These are phyloP conservation scores for Argyresthia goedartella DNA, from an alignment of 2,888 invertebrate genomes.

Conservation along the genomic window DNA sequence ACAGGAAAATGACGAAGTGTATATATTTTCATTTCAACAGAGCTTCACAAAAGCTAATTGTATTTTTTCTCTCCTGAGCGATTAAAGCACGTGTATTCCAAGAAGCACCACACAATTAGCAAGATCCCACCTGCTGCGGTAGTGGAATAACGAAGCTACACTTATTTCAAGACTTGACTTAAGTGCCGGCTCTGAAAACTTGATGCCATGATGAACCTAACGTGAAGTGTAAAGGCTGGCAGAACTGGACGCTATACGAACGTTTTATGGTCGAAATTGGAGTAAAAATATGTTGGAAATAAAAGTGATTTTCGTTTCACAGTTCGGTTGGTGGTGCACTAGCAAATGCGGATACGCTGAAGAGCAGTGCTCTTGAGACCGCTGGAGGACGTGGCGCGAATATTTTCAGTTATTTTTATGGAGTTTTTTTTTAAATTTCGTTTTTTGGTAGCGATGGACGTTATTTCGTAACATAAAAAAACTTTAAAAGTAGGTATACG, in stretches of 20 bases:
- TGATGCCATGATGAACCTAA: background rate
- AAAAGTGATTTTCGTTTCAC: background rate
- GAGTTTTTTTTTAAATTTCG: background rate
- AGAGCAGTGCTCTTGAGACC: background rate
- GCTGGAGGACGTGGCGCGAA: background rate
- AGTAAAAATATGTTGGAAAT: background rate
- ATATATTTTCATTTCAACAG: too few species aligned
- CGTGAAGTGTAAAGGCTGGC: background rate
- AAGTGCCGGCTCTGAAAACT: background rate
- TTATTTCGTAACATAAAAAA: too few species aligned
- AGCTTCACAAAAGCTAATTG: too few species aligned
- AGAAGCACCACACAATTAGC: slow-evolving; percentile 39
- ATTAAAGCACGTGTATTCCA: slow-evolving; percentile 1
- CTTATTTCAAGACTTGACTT: slow-evolving; percentile 47
- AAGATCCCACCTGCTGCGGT: slow-evolving; percentile 37
- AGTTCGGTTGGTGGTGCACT: background rate
- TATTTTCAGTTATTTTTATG: background rate
- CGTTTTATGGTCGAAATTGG: background rate
- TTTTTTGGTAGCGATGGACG: background rate
- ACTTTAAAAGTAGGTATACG: too few species aligned
- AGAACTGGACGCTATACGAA: background rate
- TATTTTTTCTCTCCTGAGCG: too few species aligned
- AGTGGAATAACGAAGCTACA: slow-evolving; percentile 51
- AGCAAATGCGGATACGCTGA: background rate
- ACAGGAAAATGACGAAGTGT: too few species aligned